Conservation (phyloP, 2,797 vertebrate genomes). For the Microctenopoma stevenorrisi region DNA sequence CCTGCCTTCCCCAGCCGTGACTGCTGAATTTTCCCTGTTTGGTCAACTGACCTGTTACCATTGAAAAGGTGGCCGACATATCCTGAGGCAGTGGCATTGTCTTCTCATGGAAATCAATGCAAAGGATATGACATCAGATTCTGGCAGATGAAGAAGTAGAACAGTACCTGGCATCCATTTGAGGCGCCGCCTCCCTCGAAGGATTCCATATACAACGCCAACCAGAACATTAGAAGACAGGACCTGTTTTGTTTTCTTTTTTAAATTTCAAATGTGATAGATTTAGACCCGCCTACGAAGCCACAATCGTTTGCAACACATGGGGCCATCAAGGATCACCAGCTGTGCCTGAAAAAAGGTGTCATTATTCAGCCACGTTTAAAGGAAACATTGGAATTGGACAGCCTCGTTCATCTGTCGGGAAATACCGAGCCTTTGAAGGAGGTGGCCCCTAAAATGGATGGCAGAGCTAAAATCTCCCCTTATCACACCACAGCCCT, state of each 20-base stretch:
- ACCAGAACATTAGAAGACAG: not conserved
- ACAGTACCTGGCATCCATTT: slow-evolving; percentile 46
- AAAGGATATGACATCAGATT: slow-evolving; percentile 76
- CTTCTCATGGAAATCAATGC: slow-evolving; percentile 70
- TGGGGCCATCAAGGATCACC: not conserved
- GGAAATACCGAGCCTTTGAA: slow-evolving; percentile 17
- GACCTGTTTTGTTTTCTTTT: not conserved
- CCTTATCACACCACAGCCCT: slow-evolving; percentile 57
- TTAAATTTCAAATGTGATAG: not conserved
- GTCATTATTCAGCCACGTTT: not conserved
- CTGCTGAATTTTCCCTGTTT: slow-evolving; percentile 36
- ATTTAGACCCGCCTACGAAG: not conserved
- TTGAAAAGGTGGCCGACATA: slow-evolving; percentile 68
- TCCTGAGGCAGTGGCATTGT: slow-evolving; percentile 74
- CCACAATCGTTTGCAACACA: slow-evolving; percentile 1
- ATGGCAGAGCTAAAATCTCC: slow-evolving; percentile 31
- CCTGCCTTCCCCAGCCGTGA: slow-evolving; percentile 53
- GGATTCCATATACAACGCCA: not conserved
- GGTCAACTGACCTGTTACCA: slow-evolving; percentile 46
- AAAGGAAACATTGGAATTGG: slow-evolving; percentile 2
- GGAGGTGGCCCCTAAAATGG: slow-evolving; percentile 56
- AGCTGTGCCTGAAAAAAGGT: not conserved
- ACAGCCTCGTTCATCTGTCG: slow-evolving; percentile 3
- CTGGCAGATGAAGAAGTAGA: slow-evolving; percentile 46
- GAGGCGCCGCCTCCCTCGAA: slow-evolving; percentile 48